Percentiles rank a stretch among this genome's conserved stretches.
Conservation (phyloP, 2,888 invertebrate genomes). For the Pristionchus mayeri region DNA sequence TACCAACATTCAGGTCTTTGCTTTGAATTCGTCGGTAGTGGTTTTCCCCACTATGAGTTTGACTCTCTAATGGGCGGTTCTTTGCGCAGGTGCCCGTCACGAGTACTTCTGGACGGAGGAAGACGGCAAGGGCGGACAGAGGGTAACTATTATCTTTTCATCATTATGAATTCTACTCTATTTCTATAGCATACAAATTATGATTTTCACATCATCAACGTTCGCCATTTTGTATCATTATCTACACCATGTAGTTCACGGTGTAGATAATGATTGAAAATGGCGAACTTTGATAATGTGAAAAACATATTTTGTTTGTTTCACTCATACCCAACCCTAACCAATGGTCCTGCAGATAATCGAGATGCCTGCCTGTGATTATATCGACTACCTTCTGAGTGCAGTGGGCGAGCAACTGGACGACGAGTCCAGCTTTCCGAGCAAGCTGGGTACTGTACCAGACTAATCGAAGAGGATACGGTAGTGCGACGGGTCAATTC, state of each 20-base stretch:
- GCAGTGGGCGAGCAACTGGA: conserved; percentile 99
- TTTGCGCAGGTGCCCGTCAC: conserved; percentile 99
- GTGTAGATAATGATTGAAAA: too few species aligned
- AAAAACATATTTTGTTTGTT: too few species aligned
- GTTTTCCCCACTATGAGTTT: too few species aligned
- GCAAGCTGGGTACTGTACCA: conserved; percentile 87
- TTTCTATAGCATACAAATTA: not conserved
- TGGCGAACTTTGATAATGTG: too few species aligned
- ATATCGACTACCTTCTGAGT: conserved; percentile 99
- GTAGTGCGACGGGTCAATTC: not conserved
- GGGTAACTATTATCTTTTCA: not conserved
- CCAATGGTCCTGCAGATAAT: conserved; percentile 85
- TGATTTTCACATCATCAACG: not conserved
- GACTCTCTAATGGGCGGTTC: too few species aligned
- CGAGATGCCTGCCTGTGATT: conserved; percentile 98
- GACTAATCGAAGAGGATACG: conserved; percentile 50
- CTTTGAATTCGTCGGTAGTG: not conserved
- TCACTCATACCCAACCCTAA: too few species aligned
- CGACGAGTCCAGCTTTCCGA: conserved; percentile 97
- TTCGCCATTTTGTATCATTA: too few species aligned
- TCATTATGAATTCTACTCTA: not conserved
- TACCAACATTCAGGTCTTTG: not conserved
- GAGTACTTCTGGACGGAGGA: conserved; percentile 99
- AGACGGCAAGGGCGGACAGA: conserved; percentile 78
- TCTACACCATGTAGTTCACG: too few species aligned